Base-by-base conservation (phyloP, 2,888 invertebrate genomes). In the Rhorus exstirpatorius region DNA sequence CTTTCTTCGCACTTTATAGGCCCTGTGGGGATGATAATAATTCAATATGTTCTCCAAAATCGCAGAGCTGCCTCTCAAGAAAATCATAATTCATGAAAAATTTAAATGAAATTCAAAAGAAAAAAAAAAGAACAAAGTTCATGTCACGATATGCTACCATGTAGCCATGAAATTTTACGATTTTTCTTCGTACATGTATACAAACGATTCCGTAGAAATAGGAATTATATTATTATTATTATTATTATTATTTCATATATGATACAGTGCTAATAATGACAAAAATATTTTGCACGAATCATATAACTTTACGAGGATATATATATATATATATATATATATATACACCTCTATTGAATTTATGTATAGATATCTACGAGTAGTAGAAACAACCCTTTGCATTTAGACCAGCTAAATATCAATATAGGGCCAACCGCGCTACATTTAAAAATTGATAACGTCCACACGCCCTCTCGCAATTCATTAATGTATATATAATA, bases 371-470 rank as follows among this genome's bases (percentile, higher is more conserved):
- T 83, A 78, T 74, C 41, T 70, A 65, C 85, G 80, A 87, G 84
- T 86, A 86, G 86, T 87, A 87, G 87, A 88, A 89, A 90, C 87
- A 87, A 87, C 88, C 89, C 86, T 82, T 81, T 84, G 84, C 87
- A 87, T 90, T 90, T 90, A 90, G 90, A 88, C 90, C 90, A 90
- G 90, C 90, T 90, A 90, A 90, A 90, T 89, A 87, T 87, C 88
- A 86, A 85, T 89, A 85, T 88, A 83, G 89, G 89, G 89, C 86
- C 74, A 81, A 82, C 67, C 78, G 78, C 81, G 81, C 78, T 78
- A 82, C 63, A 63, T n/a, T 83, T 77, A 81, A 79, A 81, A 83
- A 83, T 84, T 77, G 79, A 81, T 86, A 85, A 85, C 83, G 86
- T 86, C 79, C 84, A 77, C 83, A 58, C 63, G 44, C 65, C 83